These are phyloP conservation scores for Suncus etruscus DNA, from an alignment of 2,113 vertebrate genomes.

Conservation along the genomic window DNA sequence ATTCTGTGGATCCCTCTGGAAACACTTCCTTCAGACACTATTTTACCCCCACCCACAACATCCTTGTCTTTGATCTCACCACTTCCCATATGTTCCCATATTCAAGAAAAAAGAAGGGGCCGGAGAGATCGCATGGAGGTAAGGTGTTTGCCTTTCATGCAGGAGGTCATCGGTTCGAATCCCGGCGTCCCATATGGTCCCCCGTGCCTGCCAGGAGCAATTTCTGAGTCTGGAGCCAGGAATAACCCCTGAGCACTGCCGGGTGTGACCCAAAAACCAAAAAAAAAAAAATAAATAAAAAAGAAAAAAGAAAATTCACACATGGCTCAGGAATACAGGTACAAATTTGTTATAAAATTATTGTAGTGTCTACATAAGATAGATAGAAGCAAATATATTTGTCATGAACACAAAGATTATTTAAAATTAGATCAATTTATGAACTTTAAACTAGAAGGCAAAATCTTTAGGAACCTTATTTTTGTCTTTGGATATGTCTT, in stretches of 20 bases:
- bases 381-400: neutral
- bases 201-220: too few species aligned
- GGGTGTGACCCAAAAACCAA: too few species aligned
- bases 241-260: too few species aligned
- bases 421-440: neutral
- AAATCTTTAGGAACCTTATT: neutral
- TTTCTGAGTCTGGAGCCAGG: too few species aligned
- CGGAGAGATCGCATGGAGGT: too few species aligned
- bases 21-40: neutral
- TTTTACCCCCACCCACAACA: neutral
- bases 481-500: neutral
- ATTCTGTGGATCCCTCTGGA: neutral
- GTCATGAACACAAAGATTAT: neutral
- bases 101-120: neutral
- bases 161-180: too few species aligned
- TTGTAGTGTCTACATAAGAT: neutral
- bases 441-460: neutral
- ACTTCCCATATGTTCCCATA: neutral
- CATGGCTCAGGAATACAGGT: neutral
- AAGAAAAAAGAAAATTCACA: neutral
- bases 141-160: too few species aligned
- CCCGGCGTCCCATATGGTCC: too few species aligned
- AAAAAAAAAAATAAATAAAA: neutral
- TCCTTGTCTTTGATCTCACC: neutral
- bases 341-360: neutral